phyloP scores from a whole-genome alignment of 1,140 invertebrate species.

The Matsumurasca onukii region DNA sequence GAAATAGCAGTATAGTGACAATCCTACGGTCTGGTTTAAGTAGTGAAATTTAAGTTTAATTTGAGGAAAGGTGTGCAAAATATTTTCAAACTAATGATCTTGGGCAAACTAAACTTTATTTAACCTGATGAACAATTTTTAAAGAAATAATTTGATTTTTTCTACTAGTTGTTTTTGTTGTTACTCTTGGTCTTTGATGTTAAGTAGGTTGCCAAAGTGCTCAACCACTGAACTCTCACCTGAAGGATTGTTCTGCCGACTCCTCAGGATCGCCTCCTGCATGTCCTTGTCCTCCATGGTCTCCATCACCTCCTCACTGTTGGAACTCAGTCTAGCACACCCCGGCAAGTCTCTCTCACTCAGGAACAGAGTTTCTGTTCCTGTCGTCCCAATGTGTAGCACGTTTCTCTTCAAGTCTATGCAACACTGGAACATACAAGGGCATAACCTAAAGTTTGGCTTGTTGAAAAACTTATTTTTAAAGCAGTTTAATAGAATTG shows the following conservation, averaged over 20 bases:
- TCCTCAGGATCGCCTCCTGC: constrained; percentile 60
- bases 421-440: constrained; percentile 64
- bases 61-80: too few relatives aligned
- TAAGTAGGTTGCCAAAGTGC: too few relatives aligned
- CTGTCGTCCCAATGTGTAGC: constrained; percentile 92
- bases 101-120: too few relatives aligned
- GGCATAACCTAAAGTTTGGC: neutral
- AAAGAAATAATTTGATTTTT: too few relatives aligned
- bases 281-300: constrained; percentile 59
- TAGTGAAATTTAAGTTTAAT: too few relatives aligned
- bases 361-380: constrained; percentile 88
- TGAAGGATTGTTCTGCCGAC: constrained; percentile 39
- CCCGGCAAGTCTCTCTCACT: constrained; percentile 82
- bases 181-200: too few relatives aligned
- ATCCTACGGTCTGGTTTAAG: too few relatives aligned
- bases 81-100: too few relatives aligned
- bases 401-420: constrained; percentile 92
- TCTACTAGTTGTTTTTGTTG: too few relatives aligned
- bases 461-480: neutral
- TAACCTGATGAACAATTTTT: too few relatives aligned
- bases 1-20: too few relatives aligned
- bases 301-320: constrained; percentile 43
- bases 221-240: too few relatives aligned
- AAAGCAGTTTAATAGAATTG: neutral
- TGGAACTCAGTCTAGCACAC: constrained; percentile 55